phyloP scores from a whole-genome alignment of 2,888 invertebrate species.

The Nasonovia ribisnigri region DNA sequence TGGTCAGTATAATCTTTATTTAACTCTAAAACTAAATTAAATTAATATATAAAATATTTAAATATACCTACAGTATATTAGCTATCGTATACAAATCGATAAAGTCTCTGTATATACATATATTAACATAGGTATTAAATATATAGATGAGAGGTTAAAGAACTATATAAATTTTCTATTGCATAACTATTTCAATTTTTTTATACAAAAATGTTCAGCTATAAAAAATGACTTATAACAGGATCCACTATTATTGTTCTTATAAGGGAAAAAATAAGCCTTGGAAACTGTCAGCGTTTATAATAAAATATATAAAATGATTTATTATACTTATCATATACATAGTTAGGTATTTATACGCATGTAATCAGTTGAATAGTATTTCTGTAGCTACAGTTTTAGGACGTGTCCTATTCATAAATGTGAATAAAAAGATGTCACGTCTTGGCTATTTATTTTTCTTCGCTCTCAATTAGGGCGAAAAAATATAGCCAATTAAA shows the following conservation, averaged over 20 bases:
- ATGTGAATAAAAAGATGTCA: slow-evolving; percentile 16
- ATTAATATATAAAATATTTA: not conserved
- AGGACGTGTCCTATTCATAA: slow-evolving; percentile 10
- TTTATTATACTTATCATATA: not conserved
- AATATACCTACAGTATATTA: not conserved
- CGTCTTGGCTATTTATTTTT: not conserved
- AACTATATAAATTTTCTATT: not conserved
- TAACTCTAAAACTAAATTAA: not conserved
- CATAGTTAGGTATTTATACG: not conserved
- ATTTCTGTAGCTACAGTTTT: slow-evolving; percentile 11
- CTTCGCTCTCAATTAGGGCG: slow-evolving; percentile 10
- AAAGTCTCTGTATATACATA: not conserved
- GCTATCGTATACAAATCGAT: not conserved
- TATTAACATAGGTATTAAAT: too few relatives aligned
- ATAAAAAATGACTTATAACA: slow-evolving; percentile 19
- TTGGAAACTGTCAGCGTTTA: slow-evolving; percentile 24
- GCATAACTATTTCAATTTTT: not conserved
- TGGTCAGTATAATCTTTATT: not conserved
- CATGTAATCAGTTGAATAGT: slow-evolving; percentile 8
- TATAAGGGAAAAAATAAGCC: slow-evolving; percentile 31
- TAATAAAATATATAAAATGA: not conserved
- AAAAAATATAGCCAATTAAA: slow-evolving; percentile 28
- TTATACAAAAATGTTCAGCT: slow-evolving; percentile 16
- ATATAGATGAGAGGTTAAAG: not conserved
- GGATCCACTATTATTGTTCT: slow-evolving; percentile 30